These are phyloP conservation scores for Apeira syringaria DNA, from an alignment of 2,888 invertebrate genomes.

Conservation along the genomic window DNA sequence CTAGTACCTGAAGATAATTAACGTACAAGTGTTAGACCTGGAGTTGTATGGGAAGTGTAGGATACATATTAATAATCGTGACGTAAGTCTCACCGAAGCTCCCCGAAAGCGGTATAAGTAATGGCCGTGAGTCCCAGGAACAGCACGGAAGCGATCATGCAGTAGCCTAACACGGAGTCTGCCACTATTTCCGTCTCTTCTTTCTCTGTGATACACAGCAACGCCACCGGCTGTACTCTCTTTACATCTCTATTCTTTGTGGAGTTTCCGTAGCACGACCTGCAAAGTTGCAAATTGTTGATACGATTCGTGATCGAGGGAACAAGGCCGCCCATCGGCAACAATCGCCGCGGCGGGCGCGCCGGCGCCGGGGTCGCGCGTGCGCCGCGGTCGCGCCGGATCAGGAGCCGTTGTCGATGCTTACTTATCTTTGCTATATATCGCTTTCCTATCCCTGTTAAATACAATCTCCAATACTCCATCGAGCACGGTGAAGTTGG, in stretches of 20 bases:
- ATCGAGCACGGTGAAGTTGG: slow-evolving; percentile 11
- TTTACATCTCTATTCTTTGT: slow-evolving; percentile 34
- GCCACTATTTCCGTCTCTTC: slow-evolving; percentile 39
- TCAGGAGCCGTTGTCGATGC: too few relatives aligned
- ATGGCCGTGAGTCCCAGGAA: slow-evolving; percentile 54
- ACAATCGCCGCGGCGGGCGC: too few relatives aligned
- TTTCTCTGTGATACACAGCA: slow-evolving; percentile 39
- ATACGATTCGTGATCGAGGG: too few relatives aligned
- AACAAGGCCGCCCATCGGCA: too few relatives aligned
- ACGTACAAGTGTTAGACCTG: too few relatives aligned
- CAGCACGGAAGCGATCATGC: slow-evolving; percentile 57
- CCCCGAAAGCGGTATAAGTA: slow-evolving; percentile 53
- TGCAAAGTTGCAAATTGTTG: slow-evolving; percentile 37
- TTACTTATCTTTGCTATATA: too few relatives aligned
- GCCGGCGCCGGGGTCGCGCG: too few relatives aligned
- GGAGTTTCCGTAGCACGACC: slow-evolving; percentile 52
- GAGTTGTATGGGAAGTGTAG: too few relatives aligned
- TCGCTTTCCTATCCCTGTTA: too few relatives aligned
- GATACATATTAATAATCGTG: too few relatives aligned
- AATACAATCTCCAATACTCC: slow-evolving; percentile 30
- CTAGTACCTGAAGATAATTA: too few relatives aligned
- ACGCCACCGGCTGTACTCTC: slow-evolving; percentile 21
- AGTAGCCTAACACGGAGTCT: slow-evolving; percentile 50
- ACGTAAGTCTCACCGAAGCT: slow-evolving; percentile 49
- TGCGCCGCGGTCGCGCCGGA: too few relatives aligned